Percentiles rank a stretch among this genome's conserved stretches.
These are phyloP conservation scores for Sesia bembeciformis DNA, from an alignment of 2,888 invertebrate species.

Conservation along the genomic window DNA sequence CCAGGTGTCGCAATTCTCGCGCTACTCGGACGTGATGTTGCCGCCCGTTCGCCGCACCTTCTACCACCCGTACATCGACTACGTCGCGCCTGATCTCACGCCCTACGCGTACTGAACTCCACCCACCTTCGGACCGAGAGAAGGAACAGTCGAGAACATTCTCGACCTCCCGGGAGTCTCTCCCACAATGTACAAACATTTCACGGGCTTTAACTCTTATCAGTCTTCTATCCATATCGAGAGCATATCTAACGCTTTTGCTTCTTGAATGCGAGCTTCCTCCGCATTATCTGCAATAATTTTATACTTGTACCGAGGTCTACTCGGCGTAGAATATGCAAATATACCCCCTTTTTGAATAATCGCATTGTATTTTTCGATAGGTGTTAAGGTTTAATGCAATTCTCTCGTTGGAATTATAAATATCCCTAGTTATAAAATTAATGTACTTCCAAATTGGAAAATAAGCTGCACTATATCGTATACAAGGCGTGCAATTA, in stretches of 20 bases:
- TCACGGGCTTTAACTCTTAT: constrained; percentile 41
- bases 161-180: constrained; percentile 26
- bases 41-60: constrained; percentile 51
- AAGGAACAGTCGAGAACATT: constrained; percentile 26
- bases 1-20: constrained; percentile 62
- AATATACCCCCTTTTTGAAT: constrained; percentile 43
- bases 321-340: constrained; percentile 48
- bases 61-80: constrained; percentile 52
- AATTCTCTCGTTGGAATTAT: neutral
- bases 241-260: constrained; percentile 63
- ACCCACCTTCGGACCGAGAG: constrained; percentile 18
- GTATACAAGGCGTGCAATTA: constrained; percentile 60
- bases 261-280: constrained; percentile 50
- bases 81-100: constrained; percentile 43
- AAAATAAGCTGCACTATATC: constrained; percentile 41
- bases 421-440: neutral
- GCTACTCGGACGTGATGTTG: constrained; percentile 63
- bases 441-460: constrained; percentile 25
- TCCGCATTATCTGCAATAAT: constrained; percentile 45
- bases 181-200: constrained; percentile 43
- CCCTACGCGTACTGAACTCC: constrained; percentile 52
- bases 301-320: constrained; percentile 8
- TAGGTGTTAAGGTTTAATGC: constrained; percentile 45
- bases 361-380: constrained; percentile 59
- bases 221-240: constrained; percentile 53